These are phyloP conservation scores for Exocentrus adspersus DNA, from an alignment of 2,888 invertebrate genomes.

Conservation along the genomic window DNA sequence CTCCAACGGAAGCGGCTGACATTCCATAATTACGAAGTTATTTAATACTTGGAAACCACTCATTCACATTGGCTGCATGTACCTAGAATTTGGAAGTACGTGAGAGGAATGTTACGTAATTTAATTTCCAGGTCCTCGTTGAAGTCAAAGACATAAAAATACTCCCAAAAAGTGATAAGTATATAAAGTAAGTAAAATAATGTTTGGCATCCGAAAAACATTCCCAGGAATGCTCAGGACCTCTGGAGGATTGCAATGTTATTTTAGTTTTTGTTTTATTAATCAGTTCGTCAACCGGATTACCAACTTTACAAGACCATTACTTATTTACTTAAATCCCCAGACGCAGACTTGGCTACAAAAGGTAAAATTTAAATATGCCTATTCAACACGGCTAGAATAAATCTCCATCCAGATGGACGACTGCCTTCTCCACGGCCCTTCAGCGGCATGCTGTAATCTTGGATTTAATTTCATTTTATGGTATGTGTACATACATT, in stretches of 20 bases:
- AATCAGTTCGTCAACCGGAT: not conserved
- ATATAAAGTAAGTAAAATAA: no score
- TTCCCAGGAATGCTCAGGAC: not conserved
- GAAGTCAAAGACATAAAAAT: no score
- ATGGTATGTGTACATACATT: conserved; percentile 5
- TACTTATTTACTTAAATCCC: no score
- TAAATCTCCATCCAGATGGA: not conserved
- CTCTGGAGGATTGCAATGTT: no score
- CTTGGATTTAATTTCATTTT: conserved; percentile 16
- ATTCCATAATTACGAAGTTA: not conserved
- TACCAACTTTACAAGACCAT: no score
- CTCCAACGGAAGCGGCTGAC: not conserved
- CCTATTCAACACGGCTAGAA: not conserved
- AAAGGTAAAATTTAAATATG: not conserved
- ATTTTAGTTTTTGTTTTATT: not conserved
- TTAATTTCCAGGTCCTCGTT: no score
- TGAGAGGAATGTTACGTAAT: no score
- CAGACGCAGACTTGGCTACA: no score
- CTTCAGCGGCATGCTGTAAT: conserved; percentile 9
- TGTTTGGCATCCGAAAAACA: not conserved
- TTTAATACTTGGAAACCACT: not conserved
- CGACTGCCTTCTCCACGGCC: not conserved
- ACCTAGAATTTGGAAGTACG: no score
- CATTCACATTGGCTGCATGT: not conserved
- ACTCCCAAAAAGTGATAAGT: no score